phyloP scores from a whole-genome alignment of 2,113 vertebrate species.

The Ageneiosus marmoratus region DNA sequence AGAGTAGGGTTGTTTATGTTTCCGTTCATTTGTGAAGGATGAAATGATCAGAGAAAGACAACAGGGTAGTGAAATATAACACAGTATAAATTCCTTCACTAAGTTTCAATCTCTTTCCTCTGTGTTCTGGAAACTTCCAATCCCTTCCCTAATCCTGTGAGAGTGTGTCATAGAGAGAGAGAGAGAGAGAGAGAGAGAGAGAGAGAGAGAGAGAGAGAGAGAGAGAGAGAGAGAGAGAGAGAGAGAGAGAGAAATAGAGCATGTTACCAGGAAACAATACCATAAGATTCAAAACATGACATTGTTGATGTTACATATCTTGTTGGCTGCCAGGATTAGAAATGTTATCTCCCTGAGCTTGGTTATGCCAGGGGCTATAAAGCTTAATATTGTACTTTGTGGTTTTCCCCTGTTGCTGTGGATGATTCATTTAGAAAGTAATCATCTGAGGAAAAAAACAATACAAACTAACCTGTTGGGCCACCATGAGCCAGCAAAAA shows the following conservation, averaged over 20 bases:
- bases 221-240: constrained; percentile 11
- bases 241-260: not conserved
- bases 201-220: not conserved
- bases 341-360: constrained; percentile 2
- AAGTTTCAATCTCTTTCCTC: constrained; percentile 30
- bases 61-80: constrained; percentile 15
- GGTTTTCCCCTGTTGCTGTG: not conserved
- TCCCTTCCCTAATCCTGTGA: constrained; percentile 34
- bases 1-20: not conserved
- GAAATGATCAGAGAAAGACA: not conserved
- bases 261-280: constrained; percentile 41
- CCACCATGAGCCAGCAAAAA: not conserved
- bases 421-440: not conserved
- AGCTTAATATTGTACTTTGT: constrained; percentile 21
- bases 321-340: constrained; percentile 27
- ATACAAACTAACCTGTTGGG: not conserved
- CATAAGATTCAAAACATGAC: constrained; percentile 24
- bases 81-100: constrained; percentile 35
- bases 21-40: not conserved
- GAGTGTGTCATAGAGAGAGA: constrained; percentile 11
- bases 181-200: not conserved
- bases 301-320: constrained; percentile 32
- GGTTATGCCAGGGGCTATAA: not conserved
- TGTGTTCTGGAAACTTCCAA: constrained; percentile 59
- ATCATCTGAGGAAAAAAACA: not conserved